phyloP scores from a whole-genome alignment of 2,113 vertebrate species.

The Eptesicus fuscus region DNA sequence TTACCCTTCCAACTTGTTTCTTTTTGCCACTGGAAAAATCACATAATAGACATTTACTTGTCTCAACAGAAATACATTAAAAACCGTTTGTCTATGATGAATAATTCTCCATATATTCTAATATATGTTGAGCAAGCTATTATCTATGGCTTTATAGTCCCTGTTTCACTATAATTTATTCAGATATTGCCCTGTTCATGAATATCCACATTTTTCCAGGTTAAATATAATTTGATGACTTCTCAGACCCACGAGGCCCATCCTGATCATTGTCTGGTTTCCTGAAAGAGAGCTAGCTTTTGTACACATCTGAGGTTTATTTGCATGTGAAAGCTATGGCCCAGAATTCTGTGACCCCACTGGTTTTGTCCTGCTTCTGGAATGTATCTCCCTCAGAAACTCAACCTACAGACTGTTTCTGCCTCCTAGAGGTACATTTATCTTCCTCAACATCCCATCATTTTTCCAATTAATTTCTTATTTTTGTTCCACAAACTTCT shows the following conservation, averaged over 20 bases:
- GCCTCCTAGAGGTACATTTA: not conserved
- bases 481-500: not conserved
- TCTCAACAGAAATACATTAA: not conserved
- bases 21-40: not conserved
- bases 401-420: rapidly evolving
- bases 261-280: not conserved
- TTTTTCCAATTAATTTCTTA: not conserved
- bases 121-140: not conserved
- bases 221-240: not conserved
- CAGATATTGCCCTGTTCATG: not conserved
- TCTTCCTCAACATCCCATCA: not conserved
- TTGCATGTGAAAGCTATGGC: not conserved
- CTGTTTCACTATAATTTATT: not conserved
- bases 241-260: not conserved
- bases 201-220: not conserved
- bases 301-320: not conserved
- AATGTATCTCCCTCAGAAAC: not conserved
- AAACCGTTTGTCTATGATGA: not conserved
- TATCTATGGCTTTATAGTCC: not conserved
- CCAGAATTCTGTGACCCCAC: not conserved
- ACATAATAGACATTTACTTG: not conserved
- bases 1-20: not conserved
- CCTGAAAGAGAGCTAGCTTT: not conserved
- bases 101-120: not conserved
- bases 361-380: not conserved